These are phyloP conservation scores for Sebastes minor DNA, from an alignment of 2,797 vertebrate species.

Conservation along the genomic window DNA sequence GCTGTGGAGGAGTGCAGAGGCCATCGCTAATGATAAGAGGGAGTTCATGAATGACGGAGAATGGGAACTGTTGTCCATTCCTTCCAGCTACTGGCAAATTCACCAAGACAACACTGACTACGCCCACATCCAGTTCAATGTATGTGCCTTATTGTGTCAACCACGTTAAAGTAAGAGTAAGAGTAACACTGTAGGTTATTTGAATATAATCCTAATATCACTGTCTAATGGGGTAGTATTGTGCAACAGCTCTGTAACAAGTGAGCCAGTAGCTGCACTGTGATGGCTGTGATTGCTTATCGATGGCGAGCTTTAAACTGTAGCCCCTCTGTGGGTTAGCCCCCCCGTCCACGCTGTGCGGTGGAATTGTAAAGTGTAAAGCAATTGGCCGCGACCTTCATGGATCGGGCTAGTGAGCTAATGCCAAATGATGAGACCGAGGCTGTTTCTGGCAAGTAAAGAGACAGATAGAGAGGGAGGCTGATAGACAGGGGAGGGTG, in stretches of 20 bases:
- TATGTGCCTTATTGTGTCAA: constrained; percentile 55
- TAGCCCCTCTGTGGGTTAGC: constrained; percentile 16
- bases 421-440: constrained; percentile 77
- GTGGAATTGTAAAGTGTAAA: constrained; percentile 65
- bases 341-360: not conserved
- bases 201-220: not conserved
- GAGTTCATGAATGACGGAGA: constrained; percentile 87
- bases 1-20: constrained; percentile 83
- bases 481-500: constrained; percentile 67
- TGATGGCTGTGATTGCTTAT: constrained; percentile 54
- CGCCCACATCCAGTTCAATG: constrained; percentile 89
- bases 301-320: constrained; percentile 53
- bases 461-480: constrained; percentile 58
- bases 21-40: constrained; percentile 80
- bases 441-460: constrained; percentile 68
- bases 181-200: not conserved
- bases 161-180: not conserved
- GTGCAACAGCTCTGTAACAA: constrained; percentile 2
- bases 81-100: constrained; percentile 80
- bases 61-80: constrained; percentile 89
- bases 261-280: constrained; percentile 28
- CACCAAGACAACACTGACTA: constrained; percentile 79
- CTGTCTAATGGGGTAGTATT: not conserved
- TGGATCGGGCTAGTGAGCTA: constrained; percentile 65
- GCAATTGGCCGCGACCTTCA: constrained; percentile 71